These are phyloP conservation scores for Pseudotriccus pelzelni DNA, from an alignment of 2,797 vertebrate genomes.

Conservation along the genomic window DNA sequence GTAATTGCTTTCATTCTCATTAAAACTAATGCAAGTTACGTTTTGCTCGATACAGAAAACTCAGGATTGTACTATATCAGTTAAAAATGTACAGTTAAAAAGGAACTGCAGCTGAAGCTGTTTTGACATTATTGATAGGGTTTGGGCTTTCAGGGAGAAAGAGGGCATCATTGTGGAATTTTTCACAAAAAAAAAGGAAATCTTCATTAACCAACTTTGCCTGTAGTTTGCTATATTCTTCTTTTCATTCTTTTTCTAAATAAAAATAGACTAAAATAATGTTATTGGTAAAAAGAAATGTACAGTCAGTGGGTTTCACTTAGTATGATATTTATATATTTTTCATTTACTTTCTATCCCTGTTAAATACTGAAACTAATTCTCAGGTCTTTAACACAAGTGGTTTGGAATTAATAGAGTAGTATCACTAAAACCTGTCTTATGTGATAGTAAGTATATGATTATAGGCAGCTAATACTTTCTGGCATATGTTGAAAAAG, in stretches of 20 bases:
- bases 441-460: background rate
- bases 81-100: background rate
- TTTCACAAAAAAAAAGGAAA: background rate
- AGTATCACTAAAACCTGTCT: background rate
- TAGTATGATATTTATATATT: background rate
- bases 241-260: background rate
- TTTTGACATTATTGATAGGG: background rate
- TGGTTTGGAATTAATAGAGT: background rate
- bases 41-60: background rate
- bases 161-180: background rate
- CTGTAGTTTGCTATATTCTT: background rate
- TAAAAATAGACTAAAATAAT: background rate
- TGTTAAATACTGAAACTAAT: background rate
- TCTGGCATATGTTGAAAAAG: background rate
- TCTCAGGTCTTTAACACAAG: background rate
- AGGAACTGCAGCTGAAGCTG: background rate
- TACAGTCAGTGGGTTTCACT: background rate
- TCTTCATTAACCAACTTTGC: background rate
- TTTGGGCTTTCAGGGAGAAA: background rate
- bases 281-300: background rate
- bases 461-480: background rate
- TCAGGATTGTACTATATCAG: background rate
- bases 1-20: conserved; percentile 39
- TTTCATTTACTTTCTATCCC: background rate
- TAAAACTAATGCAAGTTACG: background rate